Conservation (phyloP, 2,797 vertebrate genomes). For the Lophius americanus region DNA sequence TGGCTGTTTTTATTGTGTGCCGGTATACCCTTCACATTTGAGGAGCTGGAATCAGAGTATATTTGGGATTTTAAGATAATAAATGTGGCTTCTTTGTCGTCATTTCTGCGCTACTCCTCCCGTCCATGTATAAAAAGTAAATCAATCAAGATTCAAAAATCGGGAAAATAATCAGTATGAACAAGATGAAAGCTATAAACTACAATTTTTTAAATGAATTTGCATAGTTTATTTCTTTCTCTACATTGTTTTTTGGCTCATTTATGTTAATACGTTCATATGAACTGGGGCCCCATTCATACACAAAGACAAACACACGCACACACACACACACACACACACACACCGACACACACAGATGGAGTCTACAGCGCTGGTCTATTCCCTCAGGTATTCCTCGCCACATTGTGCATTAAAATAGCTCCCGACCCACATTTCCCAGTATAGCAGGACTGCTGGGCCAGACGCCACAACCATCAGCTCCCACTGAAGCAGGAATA, state of each 20-base stretch:
- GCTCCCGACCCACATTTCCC: slow-evolving; percentile 80
- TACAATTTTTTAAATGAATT: too few relatives aligned
- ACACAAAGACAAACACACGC: slow-evolving; percentile 22
- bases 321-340: slow-evolving; percentile 38
- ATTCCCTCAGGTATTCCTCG: slow-evolving; percentile 77
- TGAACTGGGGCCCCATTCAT: slow-evolving; percentile 9
- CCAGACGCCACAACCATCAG: slow-evolving; percentile 60
- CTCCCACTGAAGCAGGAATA: slow-evolving; percentile 37
- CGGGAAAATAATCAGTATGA: background rate
- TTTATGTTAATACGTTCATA: slow-evolving; percentile 1
- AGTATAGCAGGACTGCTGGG: slow-evolving; percentile 48
- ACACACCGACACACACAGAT: slow-evolving; percentile 43
- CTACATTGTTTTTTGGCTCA: background rate
- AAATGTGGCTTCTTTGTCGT: background rate
- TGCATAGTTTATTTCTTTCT: background rate
- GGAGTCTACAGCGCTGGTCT: slow-evolving; percentile 60
- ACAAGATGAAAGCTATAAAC: too few relatives aligned
- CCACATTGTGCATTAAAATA: slow-evolving; percentile 83
- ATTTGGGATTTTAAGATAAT: too few relatives aligned
- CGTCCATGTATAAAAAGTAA: background rate
- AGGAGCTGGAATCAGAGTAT: background rate
- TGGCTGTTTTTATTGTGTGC: too few relatives aligned
- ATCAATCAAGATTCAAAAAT: background rate
- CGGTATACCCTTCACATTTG: background rate
- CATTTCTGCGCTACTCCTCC: background rate